Conservation (phyloP, 2,113 vertebrate species). For the Grammatotria lemairii region DNA sequence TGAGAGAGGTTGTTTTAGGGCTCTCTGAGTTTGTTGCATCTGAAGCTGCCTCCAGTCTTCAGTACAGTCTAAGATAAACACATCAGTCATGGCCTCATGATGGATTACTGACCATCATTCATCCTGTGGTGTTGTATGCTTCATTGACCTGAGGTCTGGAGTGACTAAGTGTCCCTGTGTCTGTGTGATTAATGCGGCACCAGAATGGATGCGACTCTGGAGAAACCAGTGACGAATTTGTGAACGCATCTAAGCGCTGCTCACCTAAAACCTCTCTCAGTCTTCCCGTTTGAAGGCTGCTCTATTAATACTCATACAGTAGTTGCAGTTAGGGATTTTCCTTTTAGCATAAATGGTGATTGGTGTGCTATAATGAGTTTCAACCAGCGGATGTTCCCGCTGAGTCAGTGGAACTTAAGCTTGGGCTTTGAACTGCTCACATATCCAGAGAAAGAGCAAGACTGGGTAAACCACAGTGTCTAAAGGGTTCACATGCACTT, state of each 20-base stretch:
- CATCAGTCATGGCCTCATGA: neutral
- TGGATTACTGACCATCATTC: neutral
- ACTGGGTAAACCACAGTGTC: neutral
- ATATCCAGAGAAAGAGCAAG: neutral
- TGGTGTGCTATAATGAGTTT: slow-evolving; percentile 21
- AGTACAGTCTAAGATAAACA: neutral
- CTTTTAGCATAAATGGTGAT: slow-evolving; percentile 5
- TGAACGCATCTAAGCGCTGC: neutral
- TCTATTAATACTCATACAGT: neutral
- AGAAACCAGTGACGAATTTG: neutral
- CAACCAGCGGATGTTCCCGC: neutral
- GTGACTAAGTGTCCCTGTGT: slow-evolving; percentile 6
- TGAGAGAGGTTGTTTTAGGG: neutral
- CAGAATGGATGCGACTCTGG: neutral
- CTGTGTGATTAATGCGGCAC: neutral
- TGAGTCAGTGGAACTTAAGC: slow-evolving; percentile 34
- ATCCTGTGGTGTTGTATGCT: neutral
- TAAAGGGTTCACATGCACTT: neutral
- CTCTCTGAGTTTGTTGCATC: neutral
- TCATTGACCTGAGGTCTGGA: neutral
- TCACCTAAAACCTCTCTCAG: neutral
- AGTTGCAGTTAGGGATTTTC: slow-evolving; percentile 26
- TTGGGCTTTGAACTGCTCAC: neutral
- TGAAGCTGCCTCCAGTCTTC: neutral
- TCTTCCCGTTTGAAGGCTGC: neutral